Conservation (phyloP, 1,140 invertebrate species). For the Drosophila kanapiae region DNA sequence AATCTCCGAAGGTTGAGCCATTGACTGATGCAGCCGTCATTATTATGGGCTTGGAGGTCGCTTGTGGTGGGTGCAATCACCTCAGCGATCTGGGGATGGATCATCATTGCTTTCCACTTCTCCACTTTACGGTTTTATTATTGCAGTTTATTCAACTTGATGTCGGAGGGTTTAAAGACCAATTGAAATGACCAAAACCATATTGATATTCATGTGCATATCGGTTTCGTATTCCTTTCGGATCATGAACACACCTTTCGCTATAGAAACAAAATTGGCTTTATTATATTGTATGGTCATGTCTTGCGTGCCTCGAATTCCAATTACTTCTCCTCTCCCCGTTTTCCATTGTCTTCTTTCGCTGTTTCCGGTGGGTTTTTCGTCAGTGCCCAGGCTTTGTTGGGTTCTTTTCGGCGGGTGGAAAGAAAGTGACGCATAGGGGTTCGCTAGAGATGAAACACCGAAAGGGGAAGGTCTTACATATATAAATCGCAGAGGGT, state of each 20-base stretch:
- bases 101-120: slow-evolving; percentile 12
- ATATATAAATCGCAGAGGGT: neutral
- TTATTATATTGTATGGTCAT: slow-evolving; percentile 36
- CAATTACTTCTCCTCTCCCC: neutral
- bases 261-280: slow-evolving; percentile 41
- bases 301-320: slow-evolving; percentile 33
- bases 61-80: slow-evolving; percentile 41
- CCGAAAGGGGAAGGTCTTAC: neutral
- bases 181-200: slow-evolving; percentile 50
- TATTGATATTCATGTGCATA: slow-evolving; percentile 48
- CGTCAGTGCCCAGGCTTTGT: neutral
- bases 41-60: slow-evolving; percentile 27
- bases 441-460: slow-evolving; percentile 5
- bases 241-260: slow-evolving; percentile 44
- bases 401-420: neutral
- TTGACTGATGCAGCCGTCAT: slow-evolving; percentile 31
- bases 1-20: slow-evolving; percentile 51
- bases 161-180: slow-evolving; percentile 8
- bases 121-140: slow-evolving; percentile 28
- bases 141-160: slow-evolving; percentile 48
- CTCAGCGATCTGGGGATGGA: slow-evolving; percentile 13
- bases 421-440: slow-evolving; percentile 48
- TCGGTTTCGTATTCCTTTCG: slow-evolving; percentile 28
- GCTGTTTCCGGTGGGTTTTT: slow-evolving; percentile 45
- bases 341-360: slow-evolving; percentile 13